Conservation (phyloP, 1,140 invertebrate genomes). For the Brachystomella parvula region DNA sequence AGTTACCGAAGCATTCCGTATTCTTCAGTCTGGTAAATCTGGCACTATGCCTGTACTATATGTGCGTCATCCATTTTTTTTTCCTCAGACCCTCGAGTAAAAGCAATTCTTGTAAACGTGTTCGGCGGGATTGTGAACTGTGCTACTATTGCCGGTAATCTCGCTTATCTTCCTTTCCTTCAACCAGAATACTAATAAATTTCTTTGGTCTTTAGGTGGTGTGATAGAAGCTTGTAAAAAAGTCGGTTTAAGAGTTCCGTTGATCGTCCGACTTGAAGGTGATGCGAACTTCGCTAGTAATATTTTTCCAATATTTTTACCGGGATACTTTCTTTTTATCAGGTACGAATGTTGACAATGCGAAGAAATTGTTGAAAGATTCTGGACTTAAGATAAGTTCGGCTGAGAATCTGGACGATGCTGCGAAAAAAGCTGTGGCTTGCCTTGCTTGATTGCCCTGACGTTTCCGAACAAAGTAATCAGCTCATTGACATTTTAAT, state of each 20-base stretch:
- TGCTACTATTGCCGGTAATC: conserved; percentile 89
- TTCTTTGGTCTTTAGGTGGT: no score
- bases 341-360: conserved; percentile 65
- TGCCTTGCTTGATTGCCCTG: conserved; percentile 18
- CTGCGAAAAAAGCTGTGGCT: conserved; percentile 74
- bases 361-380: conserved; percentile 62
- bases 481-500: no score
- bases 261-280: conserved; percentile 91
- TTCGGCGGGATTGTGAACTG: conserved; percentile 99
- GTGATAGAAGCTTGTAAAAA: conserved; percentile 79
- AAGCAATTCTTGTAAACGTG: conserved; percentile 94
- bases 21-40: conserved; percentile 58
- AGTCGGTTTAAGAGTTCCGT: conserved; percentile 71
- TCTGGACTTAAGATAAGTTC: conserved; percentile 74
- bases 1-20: conserved; percentile 64
- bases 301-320: background rate
- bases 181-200: no score
- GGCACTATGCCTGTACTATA: background rate
- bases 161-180: no score
- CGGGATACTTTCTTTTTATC: conserved; percentile 32
- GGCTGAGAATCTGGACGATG: conserved; percentile 80
- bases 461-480: no score
- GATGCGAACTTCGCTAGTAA: conserved; percentile 35
- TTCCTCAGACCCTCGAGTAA: conserved; percentile 71
- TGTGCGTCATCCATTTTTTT: conserved; percentile 2